A percentile compares a stretch with the other conserved stretches of the same genome.
These are phyloP conservation scores for Heliothis virescens DNA, from an alignment of 1,140 invertebrate genomes.

Conservation along the genomic window DNA sequence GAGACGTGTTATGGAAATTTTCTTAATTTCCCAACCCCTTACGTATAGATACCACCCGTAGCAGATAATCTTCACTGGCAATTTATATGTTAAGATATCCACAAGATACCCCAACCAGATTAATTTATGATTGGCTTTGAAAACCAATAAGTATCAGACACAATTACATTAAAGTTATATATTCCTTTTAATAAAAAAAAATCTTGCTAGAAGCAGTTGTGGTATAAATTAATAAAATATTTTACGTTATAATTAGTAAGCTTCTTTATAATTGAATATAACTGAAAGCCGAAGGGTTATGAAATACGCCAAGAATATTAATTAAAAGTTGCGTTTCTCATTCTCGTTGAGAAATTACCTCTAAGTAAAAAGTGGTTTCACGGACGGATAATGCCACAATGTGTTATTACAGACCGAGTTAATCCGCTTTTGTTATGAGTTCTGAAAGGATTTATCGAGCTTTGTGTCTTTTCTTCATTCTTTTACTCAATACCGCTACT, in stretches of 20 bases:
- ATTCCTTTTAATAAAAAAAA: too few relatives aligned
- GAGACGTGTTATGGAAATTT: slow-evolving; percentile 44
- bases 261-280: slow-evolving; percentile 33
- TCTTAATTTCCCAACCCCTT: slow-evolving; percentile 33
- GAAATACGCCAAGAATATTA: slow-evolving; percentile 55
- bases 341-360: slow-evolving; percentile 61
- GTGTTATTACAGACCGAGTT: slow-evolving; percentile 69
- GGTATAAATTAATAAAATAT: neutral
- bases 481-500: slow-evolving; percentile 49
- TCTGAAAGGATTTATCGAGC: slow-evolving; percentile 66
- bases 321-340: slow-evolving; percentile 53
- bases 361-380: slow-evolving; percentile 61
- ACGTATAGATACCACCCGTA: slow-evolving; percentile 7
- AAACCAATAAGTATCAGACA: neutral
- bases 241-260: slow-evolving; percentile 5
- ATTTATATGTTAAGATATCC: slow-evolving; percentile 38
- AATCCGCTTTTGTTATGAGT: slow-evolving; percentile 74
- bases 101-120: neutral
- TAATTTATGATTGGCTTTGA: slow-evolving; percentile 22
- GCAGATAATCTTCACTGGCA: slow-evolving; percentile 23
- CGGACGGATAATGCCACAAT: slow-evolving; percentile 64
- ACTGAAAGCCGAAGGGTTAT: slow-evolving; percentile 12
- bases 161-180: too few relatives aligned
- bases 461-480: slow-evolving; percentile 61
- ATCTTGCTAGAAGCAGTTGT: too few relatives aligned